Evolutionary conservation across 2,797 vertebrate species (phyloP), one percentile per base, ranked within the genome.

Genomic region (Gymnopithys bicolor): DNA sequence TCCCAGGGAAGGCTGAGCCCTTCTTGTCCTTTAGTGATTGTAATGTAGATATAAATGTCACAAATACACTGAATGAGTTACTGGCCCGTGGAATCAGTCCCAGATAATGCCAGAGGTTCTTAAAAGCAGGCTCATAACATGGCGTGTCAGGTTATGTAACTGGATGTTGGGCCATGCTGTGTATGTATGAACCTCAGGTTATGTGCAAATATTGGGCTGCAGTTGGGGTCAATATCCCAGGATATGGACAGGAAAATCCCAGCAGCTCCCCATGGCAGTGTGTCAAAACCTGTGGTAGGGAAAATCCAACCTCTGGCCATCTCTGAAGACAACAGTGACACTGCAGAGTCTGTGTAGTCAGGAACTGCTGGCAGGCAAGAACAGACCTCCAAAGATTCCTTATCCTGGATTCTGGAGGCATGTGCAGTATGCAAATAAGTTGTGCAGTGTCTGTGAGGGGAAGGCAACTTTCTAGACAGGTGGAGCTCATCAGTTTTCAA

Each of bases 391-490:
- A 32, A 7, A 32, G 27, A 25, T 75, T 80, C 66, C 58, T 83
- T 32, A 6, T 66, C 28, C 46, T 62, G 19, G 16, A 6, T 28
- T 8, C 35, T 56, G 43, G 11, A 30, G 22, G 51, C 13, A 28
- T 7, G 25, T 66, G 62, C 35, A 60, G 16, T 28, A 49, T 51
- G 25, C 45, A 64, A 45, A 41, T 10, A 46, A 16, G 17, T 52
- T 41, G 51, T 80, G 24, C 35, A 27, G 68, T 21, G 39, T 75
- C 79, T 91, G 39, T 46, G 48, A 91, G 28, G 25, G 33, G 64
- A 77, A 84, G 17, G 32, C 84, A 91, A 81, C 62, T 84, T 94
- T 90, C 74, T 66, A 67, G 69, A 73, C 88, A 96, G 91, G 91
- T 86, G 75, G 52, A 95, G 68, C 75, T 93, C 78, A 76, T 75